Evolutionary conservation across 2,797 vertebrate species (phyloP).

Genomic region (Philypnodon macrostomus): DNA sequence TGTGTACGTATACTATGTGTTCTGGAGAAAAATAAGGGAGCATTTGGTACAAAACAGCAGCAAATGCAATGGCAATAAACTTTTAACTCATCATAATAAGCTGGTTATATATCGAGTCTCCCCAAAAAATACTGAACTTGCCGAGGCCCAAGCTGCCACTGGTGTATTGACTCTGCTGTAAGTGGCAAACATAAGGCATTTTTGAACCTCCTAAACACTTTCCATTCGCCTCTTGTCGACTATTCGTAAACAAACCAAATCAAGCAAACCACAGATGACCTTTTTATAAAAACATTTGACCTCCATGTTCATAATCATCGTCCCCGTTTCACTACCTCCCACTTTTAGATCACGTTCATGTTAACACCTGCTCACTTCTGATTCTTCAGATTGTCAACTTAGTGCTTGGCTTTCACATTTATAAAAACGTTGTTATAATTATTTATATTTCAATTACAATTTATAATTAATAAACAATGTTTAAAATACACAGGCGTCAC

Average conservation of each 20-base stretch:
- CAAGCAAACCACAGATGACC: constrained; percentile 59
- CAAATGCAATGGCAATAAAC: constrained; percentile 21
- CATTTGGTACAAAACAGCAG: constrained; percentile 40
- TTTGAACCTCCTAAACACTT: constrained; percentile 59
- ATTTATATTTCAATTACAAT: constrained; percentile 25
- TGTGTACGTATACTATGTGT: constrained; percentile 15
- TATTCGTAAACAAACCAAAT: constrained; percentile 54
- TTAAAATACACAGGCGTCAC: constrained; percentile 30
- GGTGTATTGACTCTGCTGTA: constrained; percentile 14
- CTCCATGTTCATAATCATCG: constrained; percentile 33
- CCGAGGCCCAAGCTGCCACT: constrained; percentile 27
- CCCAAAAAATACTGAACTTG: constrained; percentile 15
- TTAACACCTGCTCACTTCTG: constrained; percentile 40
- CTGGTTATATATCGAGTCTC: constrained; percentile 15
- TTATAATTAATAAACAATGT: constrained; percentile 14
- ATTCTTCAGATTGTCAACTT: constrained; percentile 56
- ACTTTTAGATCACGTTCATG: constrained; percentile 41
- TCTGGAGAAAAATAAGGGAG: constrained; percentile 10
- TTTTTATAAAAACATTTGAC: constrained; percentile 26
- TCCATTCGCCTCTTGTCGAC: constrained; percentile 53
- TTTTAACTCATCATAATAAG: constrained; percentile 13
- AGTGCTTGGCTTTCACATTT: constrained; percentile 42
- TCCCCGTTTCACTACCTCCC: constrained; percentile 35
- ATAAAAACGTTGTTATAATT: constrained; percentile 19
- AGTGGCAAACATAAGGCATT: constrained; percentile 37